These are phyloP conservation scores for Synergus japonicus DNA, from an alignment of 2,888 invertebrate species.

Conservation along the genomic window DNA sequence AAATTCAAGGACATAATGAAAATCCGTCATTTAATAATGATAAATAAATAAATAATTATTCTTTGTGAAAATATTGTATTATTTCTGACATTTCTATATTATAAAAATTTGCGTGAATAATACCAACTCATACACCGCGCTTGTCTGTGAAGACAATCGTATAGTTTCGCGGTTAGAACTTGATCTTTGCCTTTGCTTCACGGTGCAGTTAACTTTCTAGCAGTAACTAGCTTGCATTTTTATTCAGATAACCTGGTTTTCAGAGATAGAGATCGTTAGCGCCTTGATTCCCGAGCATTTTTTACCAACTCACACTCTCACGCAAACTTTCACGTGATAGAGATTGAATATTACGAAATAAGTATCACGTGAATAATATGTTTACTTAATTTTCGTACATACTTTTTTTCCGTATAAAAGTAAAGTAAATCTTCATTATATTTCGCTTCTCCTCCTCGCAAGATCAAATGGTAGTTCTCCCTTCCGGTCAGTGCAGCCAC, in stretches of 20 bases:
- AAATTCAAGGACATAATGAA: background rate
- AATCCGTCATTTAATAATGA: too few relatives aligned
- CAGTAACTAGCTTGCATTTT: slow-evolving; percentile 29
- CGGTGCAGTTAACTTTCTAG: slow-evolving; percentile 56
- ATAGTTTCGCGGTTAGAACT: slow-evolving; percentile 50
- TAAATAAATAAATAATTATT: too few relatives aligned
- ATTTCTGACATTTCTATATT: background rate
- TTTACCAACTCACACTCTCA: background rate
- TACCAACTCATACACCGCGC: background rate
- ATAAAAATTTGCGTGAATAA: background rate
- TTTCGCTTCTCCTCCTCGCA: too few relatives aligned
- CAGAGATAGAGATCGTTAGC: slow-evolving; percentile 25
- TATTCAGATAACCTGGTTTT: slow-evolving; percentile 35
- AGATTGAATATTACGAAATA: slow-evolving; percentile 22
- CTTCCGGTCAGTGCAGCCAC: too few relatives aligned
- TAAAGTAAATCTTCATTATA: too few relatives aligned
- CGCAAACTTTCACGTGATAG: slow-evolving; percentile 11
- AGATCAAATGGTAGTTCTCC: too few relatives aligned
- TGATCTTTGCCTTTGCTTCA: slow-evolving; percentile 51
- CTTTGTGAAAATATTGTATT: too few relatives aligned
- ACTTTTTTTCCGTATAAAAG: too few relatives aligned
- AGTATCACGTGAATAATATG: background rate
- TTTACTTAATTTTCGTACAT: background rate
- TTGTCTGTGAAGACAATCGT: background rate
- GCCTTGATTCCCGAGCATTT: slow-evolving; percentile 28